These are phyloP conservation scores for Eurois occulta DNA, from an alignment of 2,888 invertebrate genomes.

Conservation along the genomic window DNA sequence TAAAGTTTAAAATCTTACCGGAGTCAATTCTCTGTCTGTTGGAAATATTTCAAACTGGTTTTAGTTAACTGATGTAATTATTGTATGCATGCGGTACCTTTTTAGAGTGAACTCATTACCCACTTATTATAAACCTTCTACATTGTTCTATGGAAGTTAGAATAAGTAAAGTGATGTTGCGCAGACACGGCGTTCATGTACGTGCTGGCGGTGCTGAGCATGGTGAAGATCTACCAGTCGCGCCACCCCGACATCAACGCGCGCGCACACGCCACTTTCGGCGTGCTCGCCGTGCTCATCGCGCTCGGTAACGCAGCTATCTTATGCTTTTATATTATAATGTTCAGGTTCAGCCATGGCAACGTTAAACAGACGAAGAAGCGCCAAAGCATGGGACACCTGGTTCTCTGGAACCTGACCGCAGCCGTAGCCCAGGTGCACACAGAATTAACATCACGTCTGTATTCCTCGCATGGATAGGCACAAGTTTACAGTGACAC, in stretches of 20 bases:
- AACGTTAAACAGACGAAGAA: background rate
- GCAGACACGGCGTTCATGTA: constrained; percentile 98
- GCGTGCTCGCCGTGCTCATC: constrained; percentile 94
- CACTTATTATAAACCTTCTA: background rate
- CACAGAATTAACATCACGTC: background rate
- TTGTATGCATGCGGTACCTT: background rate
- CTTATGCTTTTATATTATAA: background rate
- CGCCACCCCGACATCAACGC: constrained; percentile 98
- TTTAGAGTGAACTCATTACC: background rate
- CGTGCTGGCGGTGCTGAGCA: constrained; percentile 95
- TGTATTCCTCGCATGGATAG: too few relatives aligned
- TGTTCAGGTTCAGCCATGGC: background rate
- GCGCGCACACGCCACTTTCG: constrained; percentile 95
- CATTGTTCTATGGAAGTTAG: background rate
- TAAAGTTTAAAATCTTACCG: too few relatives aligned
- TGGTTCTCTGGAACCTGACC: background rate
- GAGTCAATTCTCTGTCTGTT: background rate
- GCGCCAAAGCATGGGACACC: background rate
- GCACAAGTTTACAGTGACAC: background rate
- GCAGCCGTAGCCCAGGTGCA: background rate
- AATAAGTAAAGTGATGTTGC: background rate
- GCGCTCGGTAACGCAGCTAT: constrained; percentile 87
- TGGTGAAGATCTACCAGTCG: constrained; percentile 97
- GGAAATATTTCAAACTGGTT: background rate
- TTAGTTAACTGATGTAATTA: background rate